Evolutionary conservation across 2,797 vertebrate species (phyloP), one percentile per base, ranked within the genome.

Genomic region (Capromys pilorides): DNA sequence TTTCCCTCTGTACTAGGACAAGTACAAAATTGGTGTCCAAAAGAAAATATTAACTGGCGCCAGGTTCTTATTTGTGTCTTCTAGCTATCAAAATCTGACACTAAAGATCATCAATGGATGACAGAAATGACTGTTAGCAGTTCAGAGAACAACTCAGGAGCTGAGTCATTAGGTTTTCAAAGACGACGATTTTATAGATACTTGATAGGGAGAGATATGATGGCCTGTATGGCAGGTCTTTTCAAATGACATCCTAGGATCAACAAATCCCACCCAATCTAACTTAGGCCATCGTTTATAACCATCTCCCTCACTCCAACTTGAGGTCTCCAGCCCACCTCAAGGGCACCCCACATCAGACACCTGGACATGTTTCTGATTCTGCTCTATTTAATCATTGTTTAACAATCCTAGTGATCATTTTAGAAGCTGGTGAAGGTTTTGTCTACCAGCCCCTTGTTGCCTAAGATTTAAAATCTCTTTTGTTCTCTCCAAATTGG

Each of bases 141-240:
- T 89, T 82, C 78, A 26, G 21, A 28, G 69, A 71, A 19, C 2
- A 33, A 71, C 6, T 85, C 39, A 14, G 7, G 9, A 33, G 0
- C 2, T 62, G 41, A 2, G 51, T 81, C 66, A 9, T 11, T 7
- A 7, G 39, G 2, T 39, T 82, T 22, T 11, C 14, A 54, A 31
- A 21, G 18, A 62, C 45, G 28, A 8, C 22, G 8, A 0, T 79
- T 51, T 12, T 26, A 0, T 0, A 75, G 71, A n/a, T 0, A 36
- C 33, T 59, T 83, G 31, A 14, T 9, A 8, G 61, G 18, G 41
- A 9, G 33, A 59, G 4, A 18, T 14, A 64, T 28, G 16, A 19
- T 7, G 7, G 4, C 24, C 45, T 36, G 0, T 36, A 19, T 14
- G 31, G 31, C 45, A 64, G 19, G 13, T 45, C 16, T 71, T 87